Evolutionary conservation across 2,113 vertebrate species (phyloP).

Genomic region (Eonycteris spelaea): DNA sequence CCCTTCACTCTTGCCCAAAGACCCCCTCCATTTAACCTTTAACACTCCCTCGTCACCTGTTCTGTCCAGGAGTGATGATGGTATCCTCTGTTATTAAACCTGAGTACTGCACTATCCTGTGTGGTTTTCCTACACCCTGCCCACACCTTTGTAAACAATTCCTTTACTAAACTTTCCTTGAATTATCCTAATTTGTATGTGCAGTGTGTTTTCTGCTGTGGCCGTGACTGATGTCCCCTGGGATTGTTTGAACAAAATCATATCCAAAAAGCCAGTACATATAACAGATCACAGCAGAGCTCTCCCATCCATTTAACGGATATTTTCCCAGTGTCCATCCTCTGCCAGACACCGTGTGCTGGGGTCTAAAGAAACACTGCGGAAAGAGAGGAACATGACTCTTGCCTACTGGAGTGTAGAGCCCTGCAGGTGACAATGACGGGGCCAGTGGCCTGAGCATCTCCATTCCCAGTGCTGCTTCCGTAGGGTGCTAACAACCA

Average conservation of each 20-base stretch:
- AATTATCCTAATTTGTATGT: neutral
- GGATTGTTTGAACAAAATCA: neutral
- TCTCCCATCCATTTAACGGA: neutral
- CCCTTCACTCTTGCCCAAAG: neutral
- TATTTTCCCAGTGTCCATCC: rapidly evolving
- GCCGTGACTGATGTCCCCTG: neutral
- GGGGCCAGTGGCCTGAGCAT: neutral
- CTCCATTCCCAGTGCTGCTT: rapidly evolving
- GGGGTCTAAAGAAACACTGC: rapidly evolving
- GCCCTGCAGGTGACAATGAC: no score
- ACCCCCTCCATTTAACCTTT: neutral
- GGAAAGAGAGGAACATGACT: neutral
- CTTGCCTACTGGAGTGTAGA: no score
- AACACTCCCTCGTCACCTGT: neutral
- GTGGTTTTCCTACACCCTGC: neutral
- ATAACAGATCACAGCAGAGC: neutral
- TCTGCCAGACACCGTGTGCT: neutral
- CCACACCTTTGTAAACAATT: neutral
- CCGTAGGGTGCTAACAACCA: rapidly evolving
- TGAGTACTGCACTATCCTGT: neutral
- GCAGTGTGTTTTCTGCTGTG: neutral
- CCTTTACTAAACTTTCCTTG: neutral
- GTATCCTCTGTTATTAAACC: neutral
- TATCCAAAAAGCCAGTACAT: neutral
- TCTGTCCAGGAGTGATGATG: neutral